phyloP scores from a whole-genome alignment of 1,140 invertebrate species.

The Conopomorpha cramerella region DNA sequence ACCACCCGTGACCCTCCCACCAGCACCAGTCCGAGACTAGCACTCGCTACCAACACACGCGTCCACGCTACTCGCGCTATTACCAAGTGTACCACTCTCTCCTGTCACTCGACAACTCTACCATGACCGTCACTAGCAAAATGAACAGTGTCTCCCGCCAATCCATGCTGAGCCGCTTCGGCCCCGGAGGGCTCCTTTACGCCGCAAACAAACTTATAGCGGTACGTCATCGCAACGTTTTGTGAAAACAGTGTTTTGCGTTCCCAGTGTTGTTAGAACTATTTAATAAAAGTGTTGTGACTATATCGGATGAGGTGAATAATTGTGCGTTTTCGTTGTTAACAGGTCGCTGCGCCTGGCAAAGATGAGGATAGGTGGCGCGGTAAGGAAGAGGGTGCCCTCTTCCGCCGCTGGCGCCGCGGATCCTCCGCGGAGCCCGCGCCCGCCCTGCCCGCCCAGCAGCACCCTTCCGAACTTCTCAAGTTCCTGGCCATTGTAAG shows the following conservation, averaged over 20 bases:
- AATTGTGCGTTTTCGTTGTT: slow-evolving; percentile 40
- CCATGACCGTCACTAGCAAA: slow-evolving; percentile 56
- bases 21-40: slow-evolving; percentile 38
- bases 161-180: slow-evolving; percentile 41
- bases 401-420: slow-evolving; percentile 45
- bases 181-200: slow-evolving; percentile 43
- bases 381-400: slow-evolving; percentile 35
- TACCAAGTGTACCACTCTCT: slow-evolving; percentile 14
- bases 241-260: no score
- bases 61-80: slow-evolving; percentile 26
- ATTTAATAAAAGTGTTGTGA: background rate
- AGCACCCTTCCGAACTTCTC: slow-evolving; percentile 42
- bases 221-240: slow-evolving; percentile 44
- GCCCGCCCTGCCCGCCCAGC: slow-evolving; percentile 15
- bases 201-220: slow-evolving; percentile 53
- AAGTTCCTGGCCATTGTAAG: slow-evolving; percentile 60
- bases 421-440: slow-evolving; percentile 21
- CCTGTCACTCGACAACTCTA: slow-evolving; percentile 31
- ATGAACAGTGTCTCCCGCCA: slow-evolving; percentile 56
- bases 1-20: slow-evolving; percentile 30
- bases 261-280: background rate
- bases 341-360: slow-evolving; percentile 43
- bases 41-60: slow-evolving; percentile 28
- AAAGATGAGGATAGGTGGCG: slow-evolving; percentile 53
- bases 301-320: slow-evolving; percentile 29